Evolutionary conservation across 2,888 invertebrate species (phyloP), one percentile per base, ranked within the genome.

Genomic region (Dicyrtoma fusca): DNA sequence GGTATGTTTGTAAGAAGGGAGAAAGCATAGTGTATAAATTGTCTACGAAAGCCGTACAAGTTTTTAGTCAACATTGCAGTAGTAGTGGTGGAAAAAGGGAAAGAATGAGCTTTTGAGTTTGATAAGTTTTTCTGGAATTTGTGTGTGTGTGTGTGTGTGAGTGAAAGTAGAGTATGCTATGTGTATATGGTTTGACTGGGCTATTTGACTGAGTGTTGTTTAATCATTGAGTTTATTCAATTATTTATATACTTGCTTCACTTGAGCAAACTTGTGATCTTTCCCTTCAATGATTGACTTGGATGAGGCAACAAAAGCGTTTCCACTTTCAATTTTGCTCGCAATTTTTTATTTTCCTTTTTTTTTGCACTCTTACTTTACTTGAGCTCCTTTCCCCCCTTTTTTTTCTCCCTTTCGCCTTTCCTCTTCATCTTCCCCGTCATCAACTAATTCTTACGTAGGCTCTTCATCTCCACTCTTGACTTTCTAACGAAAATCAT

Each of bases 191-290:
- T n/a, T n/a, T n/a, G n/a, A n/a, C n/a, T n/a, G 8, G 34, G 8
- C 34, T 34, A 8, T 34, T 34, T 34, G 34, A 34, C 34, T 34
- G 34, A 34, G 34, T 34, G 34, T 34, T 34, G 42, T 8, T n/a
- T 34, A 61, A 44, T 34, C 61, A 61, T 17, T 34, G 61, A 61
- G 42, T 61, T 61, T 42, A 61, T 61, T 61, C 42, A 13, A 61
- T 61, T 42, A 61, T 61, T 61, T 61, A 21, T 23, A n/a, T 21
- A 57, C 57, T 57, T 25, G 25, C 42, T 19, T 17, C 44, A 13
- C 55, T 13, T 5, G 6, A 17, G 10, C 1, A 11, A n/a, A 3
- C 17, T 25, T 42, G 42, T 61, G n/a, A n/a, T 61, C 34, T 42
- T 42, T 19, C 26, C 19, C 42, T n/a, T 34, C n/a, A 1, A 25